phyloP scores from a whole-genome alignment of 1,140 invertebrate genomes.

The Camponotus floridanus region DNA sequence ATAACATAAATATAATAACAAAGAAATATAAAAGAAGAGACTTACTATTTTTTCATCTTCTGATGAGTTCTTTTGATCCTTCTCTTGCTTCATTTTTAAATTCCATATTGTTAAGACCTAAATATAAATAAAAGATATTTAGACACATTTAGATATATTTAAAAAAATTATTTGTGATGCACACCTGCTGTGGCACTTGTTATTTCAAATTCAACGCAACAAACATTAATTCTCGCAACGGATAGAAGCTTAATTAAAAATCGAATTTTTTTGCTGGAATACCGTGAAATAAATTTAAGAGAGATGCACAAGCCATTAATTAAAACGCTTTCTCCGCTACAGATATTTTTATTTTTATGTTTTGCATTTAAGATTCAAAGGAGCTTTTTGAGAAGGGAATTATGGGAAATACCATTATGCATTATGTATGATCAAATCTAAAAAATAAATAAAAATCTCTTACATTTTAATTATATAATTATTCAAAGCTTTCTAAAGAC shows the following conservation, averaged over 20 bases:
- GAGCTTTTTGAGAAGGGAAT: not conserved
- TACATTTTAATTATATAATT: not conserved
- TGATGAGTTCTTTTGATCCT: too few species aligned
- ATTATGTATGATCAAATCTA: not conserved
- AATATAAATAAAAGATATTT: too few species aligned
- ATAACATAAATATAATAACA: too few species aligned
- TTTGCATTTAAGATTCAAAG: constrained; percentile 15
- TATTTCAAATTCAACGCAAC: not conserved
- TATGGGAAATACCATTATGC: not conserved
- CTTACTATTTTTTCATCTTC: too few species aligned
- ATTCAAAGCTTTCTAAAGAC: not conserved
- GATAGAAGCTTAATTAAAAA: constrained; percentile 69
- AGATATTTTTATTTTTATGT: constrained; percentile 18
- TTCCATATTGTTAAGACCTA: too few species aligned
- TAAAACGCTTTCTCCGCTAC: constrained; percentile 47
- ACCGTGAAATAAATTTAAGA: constrained; percentile 69
- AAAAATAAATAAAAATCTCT: too few species aligned
- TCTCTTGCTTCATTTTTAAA: too few species aligned
- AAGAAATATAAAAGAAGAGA: too few species aligned
- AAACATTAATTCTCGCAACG: constrained; percentile 22
- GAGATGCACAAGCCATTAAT: constrained; percentile 64
- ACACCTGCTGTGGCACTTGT: too few species aligned
- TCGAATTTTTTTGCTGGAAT: constrained; percentile 55
- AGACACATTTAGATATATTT: too few species aligned
- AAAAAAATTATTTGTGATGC: too few species aligned